These are phyloP conservation scores for Bathynomus jamesi DNA, from an alignment of 1,140 invertebrate species.

Conservation along the genomic window DNA sequence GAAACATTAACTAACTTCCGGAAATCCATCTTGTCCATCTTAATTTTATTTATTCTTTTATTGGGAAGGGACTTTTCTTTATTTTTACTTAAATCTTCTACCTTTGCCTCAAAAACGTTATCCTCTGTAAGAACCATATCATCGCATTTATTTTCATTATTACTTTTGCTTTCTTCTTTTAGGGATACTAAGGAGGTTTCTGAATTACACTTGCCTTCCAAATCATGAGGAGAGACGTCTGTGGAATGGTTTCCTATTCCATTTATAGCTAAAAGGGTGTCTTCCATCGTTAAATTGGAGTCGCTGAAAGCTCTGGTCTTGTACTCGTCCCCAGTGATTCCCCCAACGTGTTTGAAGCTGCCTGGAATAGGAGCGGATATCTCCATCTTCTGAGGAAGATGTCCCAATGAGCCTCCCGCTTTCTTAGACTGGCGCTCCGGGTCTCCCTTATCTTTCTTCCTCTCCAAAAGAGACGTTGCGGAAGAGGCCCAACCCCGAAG, in stretches of 20 bases:
- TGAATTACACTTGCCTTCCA: too few relatives aligned
- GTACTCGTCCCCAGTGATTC: background rate
- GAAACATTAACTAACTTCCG: background rate
- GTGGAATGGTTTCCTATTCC: background rate
- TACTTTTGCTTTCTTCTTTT: background rate
- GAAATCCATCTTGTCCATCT: background rate
- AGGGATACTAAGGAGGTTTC: background rate
- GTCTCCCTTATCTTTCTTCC: background rate
- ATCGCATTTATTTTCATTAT: background rate
- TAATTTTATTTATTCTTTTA: background rate
- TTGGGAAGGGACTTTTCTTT: too few relatives aligned
- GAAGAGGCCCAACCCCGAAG: background rate
- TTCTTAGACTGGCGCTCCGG: background rate
- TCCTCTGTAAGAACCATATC: background rate
- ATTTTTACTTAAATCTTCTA: background rate
- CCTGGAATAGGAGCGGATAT: background rate
- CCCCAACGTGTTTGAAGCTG: background rate
- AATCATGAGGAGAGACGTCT: background rate
- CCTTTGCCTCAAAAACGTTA: background rate
- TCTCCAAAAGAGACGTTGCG: background rate
- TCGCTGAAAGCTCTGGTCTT: background rate
- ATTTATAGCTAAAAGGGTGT: too few relatives aligned
- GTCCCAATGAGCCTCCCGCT: background rate
- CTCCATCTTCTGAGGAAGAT: background rate
- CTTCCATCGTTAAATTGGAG: background rate